Percentiles rank a stretch among this genome's conserved stretches.
Conservation (phyloP, 53 echinoderm and acorn worm species). For the Holothuria leucospilota region DNA sequence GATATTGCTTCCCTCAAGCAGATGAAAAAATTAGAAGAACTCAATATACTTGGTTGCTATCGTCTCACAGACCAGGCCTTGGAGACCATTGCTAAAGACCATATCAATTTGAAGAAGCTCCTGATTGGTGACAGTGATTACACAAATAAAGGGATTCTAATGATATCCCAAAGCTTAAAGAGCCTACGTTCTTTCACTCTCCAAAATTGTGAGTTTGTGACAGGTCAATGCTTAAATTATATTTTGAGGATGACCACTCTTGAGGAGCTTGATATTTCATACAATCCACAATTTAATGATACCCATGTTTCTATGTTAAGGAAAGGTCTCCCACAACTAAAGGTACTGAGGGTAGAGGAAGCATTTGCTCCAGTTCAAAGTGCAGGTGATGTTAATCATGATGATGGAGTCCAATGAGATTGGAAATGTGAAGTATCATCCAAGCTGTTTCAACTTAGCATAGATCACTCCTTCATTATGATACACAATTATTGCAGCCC, state of each 20-base stretch:
- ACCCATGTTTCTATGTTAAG: neutral
- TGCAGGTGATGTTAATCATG: too few relatives aligned
- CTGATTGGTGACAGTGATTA: slow-evolving; percentile 11
- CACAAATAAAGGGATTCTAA: slow-evolving; percentile 1
- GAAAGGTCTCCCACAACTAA: slow-evolving; percentile 1
- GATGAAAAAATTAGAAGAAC: slow-evolving; percentile 9
- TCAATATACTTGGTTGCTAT: slow-evolving; percentile 33
- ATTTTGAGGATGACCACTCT: slow-evolving; percentile 9
- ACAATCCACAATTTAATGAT: slow-evolving; percentile 28
- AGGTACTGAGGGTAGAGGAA: slow-evolving; percentile 13
- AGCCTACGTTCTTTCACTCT: neutral
- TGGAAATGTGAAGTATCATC: too few relatives aligned
- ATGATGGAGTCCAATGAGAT: too few relatives aligned
- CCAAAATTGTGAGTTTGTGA: slow-evolving; percentile 36
- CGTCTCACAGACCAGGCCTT: slow-evolving; percentile 38
- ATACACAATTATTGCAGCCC: too few relatives aligned
- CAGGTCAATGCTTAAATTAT: neutral
- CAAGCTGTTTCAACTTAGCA: too few relatives aligned
- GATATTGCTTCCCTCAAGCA: slow-evolving; percentile 19
- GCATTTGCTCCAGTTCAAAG: neutral
- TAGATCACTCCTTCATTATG: too few relatives aligned
- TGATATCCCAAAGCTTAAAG: slow-evolving; percentile 11
- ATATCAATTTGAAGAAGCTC: neutral
- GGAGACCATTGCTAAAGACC: slow-evolving; percentile 2
- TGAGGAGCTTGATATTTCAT: slow-evolving; percentile 39